Conservation (phyloP, 1,140 invertebrate species). For the Bilobella aurantiaca region DNA sequence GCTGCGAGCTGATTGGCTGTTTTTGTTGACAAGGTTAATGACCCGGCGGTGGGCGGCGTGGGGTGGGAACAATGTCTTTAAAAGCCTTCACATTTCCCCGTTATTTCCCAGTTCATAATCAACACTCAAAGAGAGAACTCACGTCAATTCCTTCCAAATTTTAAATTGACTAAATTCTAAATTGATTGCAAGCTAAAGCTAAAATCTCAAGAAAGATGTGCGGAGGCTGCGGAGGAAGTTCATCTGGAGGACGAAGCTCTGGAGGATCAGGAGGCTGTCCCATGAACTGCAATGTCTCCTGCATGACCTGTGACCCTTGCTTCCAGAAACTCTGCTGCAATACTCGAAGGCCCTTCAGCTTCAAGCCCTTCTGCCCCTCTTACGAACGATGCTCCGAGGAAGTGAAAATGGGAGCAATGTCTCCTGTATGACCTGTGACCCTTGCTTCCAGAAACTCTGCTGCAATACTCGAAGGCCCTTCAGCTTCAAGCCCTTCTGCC, state of each 20-base stretch:
- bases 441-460: slow-evolving; percentile 33
- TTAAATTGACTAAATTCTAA: neutral
- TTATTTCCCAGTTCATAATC: neutral
- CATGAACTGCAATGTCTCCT: slow-evolving; percentile 1
- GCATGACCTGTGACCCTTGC: slow-evolving; percentile 23
- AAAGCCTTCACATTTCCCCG: neutral
- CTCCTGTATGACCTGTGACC: slow-evolving; percentile 15
- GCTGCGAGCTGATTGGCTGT: too few species aligned
- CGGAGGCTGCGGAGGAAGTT: neutral
- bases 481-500: slow-evolving; percentile 33
- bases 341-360: slow-evolving; percentile 22
- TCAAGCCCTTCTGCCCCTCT: slow-evolving; percentile 31
- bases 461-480: slow-evolving; percentile 23
- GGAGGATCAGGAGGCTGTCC: neutral
- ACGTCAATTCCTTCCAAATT: neutral
- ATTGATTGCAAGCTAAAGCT: neutral
- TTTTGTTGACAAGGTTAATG: neutral
- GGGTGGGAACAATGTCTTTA: neutral
- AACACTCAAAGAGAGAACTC: neutral
- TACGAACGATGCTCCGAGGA: slow-evolving; percentile 30
- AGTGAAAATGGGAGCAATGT: too few species aligned
- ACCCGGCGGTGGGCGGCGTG: neutral
- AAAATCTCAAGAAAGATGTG: neutral
- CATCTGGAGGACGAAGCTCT: neutral
- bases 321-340: slow-evolving; percentile 33